These are phyloP conservation scores for Catagonus wagneri DNA, from an alignment of 2,113 vertebrate genomes.

Conservation along the genomic window DNA sequence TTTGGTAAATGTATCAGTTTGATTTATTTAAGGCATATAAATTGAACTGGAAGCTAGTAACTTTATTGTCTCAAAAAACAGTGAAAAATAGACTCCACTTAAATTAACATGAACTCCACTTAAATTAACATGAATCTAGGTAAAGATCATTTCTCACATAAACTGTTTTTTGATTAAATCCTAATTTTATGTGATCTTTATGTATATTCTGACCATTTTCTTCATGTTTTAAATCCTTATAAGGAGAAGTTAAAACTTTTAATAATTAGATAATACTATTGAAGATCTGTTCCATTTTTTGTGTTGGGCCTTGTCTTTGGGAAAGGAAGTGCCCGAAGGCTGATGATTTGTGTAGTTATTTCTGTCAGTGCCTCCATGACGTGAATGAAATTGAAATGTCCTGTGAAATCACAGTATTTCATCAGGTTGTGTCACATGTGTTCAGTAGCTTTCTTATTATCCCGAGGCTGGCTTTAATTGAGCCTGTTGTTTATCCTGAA, in stretches of 20 bases:
- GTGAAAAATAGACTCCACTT: constrained; percentile 8
- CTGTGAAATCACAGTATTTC: not conserved
- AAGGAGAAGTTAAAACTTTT: constrained; percentile 52
- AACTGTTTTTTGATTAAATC: not conserved
- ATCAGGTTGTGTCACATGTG: not conserved
- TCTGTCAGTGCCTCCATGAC: not conserved
- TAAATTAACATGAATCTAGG: constrained; percentile 48
- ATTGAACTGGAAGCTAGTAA: not conserved
- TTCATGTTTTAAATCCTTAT: constrained; percentile 12
- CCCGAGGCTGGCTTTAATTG: not conserved
- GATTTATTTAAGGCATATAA: constrained; percentile 7
- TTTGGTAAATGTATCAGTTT: constrained; percentile 5
- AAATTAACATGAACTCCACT: constrained; percentile 45
- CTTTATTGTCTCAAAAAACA: constrained; percentile 1
- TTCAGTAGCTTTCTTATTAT: constrained; percentile 20
- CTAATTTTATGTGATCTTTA: constrained; percentile 36
- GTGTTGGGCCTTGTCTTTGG: not conserved
- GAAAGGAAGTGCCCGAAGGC: not conserved
- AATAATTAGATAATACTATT: constrained; percentile 38
- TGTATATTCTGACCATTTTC: not conserved
- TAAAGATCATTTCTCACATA: constrained; percentile 11
- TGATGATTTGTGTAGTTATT: not conserved
- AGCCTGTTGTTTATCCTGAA: not conserved
- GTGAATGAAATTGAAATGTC: constrained; percentile 7
- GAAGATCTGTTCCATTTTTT: constrained; percentile 32